A percentile compares a stretch with the other conserved stretches of the same genome.
phyloP scores from a whole-genome alignment of 2,888 invertebrate genomes.

The Tenthredo amoena region DNA sequence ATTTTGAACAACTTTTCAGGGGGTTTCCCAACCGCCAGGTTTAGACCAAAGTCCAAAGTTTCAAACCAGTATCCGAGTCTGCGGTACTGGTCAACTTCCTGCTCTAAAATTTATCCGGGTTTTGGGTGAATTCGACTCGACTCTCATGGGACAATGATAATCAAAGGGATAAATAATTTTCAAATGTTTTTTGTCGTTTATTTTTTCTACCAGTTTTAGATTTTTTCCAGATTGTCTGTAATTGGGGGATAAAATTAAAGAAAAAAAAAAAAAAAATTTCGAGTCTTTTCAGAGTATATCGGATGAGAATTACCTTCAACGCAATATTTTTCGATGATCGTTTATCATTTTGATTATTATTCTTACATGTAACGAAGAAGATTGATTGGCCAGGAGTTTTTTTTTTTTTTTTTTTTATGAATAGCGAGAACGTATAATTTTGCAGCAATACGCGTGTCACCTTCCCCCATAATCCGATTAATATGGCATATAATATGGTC shows the following conservation, averaged over 20 bases:
- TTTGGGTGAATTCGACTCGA: not conserved
- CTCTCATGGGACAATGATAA: not conserved
- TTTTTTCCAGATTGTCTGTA: too few relatives aligned
- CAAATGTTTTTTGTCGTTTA: not conserved
- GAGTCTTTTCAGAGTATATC: too few relatives aligned
- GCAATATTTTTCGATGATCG: too few relatives aligned
- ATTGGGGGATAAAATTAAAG: too few relatives aligned
- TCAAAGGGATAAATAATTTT: not conserved
- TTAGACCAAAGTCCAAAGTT: not conserved
- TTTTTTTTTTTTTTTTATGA: not conserved
- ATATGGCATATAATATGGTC: not conserved
- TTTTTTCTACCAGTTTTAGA: not conserved
- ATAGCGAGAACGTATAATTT: not conserved
- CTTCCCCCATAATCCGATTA: not conserved
- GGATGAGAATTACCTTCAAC: too few relatives aligned
- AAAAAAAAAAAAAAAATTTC: too few relatives aligned
- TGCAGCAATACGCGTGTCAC: not conserved
- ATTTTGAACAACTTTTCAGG: constrained; percentile 38
- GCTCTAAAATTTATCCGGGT: not conserved
- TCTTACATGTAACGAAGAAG: not conserved
- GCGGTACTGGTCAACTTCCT: not conserved
- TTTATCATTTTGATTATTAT: not conserved
- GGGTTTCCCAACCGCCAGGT: not conserved
- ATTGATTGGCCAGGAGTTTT: not conserved
- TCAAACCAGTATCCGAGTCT: not conserved